phyloP scores from a whole-genome alignment of 2,888 invertebrate genomes.

The Drosophila mettleri region DNA sequence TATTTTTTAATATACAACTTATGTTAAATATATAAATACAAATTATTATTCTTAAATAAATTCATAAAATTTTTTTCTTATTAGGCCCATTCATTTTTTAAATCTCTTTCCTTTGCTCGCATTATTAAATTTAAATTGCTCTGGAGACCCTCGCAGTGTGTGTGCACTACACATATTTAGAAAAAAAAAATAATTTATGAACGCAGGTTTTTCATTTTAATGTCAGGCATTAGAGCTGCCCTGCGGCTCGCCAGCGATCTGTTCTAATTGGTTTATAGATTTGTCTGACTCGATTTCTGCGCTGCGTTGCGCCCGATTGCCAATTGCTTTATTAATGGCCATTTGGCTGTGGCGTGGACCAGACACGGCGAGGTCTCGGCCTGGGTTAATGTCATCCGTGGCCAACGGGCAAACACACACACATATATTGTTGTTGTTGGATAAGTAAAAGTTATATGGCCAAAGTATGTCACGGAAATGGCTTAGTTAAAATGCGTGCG shows the following conservation, averaged over 20 bases:
- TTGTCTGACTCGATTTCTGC: slow-evolving; percentile 55
- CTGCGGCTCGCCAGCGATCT: slow-evolving; percentile 54
- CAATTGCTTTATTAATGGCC: slow-evolving; percentile 66
- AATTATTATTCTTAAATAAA: too few species aligned
- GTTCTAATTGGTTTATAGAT: slow-evolving; percentile 78
- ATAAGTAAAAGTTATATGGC: slow-evolving; percentile 68
- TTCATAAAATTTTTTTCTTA: too few species aligned
- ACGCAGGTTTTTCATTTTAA: slow-evolving; percentile 66
- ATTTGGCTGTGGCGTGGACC: slow-evolving; percentile 26
- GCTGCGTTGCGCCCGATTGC: slow-evolving; percentile 35
- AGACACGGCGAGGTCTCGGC: slow-evolving; percentile 22
- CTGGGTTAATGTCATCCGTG: slow-evolving; percentile 78
- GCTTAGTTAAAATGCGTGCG: slow-evolving; percentile 74
- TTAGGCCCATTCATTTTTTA: too few species aligned
- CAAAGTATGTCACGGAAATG: slow-evolving; percentile 80
- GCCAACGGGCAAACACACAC: slow-evolving; percentile 44
- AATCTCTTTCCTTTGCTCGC: too few species aligned
- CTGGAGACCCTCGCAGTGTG: slow-evolving; percentile 34
- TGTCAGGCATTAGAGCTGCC: slow-evolving; percentile 55
- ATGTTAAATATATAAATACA: too few species aligned
- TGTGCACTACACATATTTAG: slow-evolving; percentile 13
- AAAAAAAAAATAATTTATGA: slow-evolving; percentile 42
- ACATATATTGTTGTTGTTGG: slow-evolving; percentile 13
- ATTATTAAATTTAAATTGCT: not conserved
- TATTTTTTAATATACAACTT: too few species aligned